Base-by-base conservation (phyloP, 1,140 invertebrate genomes). In the Trachymyrmex septentrionalis region DNA sequence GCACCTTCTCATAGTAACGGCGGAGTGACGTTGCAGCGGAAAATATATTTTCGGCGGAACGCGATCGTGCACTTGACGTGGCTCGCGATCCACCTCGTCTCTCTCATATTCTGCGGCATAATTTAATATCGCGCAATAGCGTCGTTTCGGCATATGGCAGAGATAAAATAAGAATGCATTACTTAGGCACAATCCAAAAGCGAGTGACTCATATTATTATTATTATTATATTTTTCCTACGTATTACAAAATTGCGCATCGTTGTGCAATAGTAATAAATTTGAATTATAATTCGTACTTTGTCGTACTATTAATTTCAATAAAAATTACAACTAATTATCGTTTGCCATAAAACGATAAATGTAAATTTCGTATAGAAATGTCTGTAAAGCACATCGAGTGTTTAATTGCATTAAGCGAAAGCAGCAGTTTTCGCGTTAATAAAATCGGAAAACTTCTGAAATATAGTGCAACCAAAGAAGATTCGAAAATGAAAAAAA, bases 31-130 rank as follows among this genome's bases (percentile, higher is more conserved):
- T 80, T 77, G 85, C 90, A 86, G 87, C 75, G 80, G 81, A 89
- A 87, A 86, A 91, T 89, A 87, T 91, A 87, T 91, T 91, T 91
- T 88, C 86, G 84, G 63, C 57, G 71, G 81, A 59, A 86, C 50
- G 77, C 85, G 71, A 86, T 89, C 84, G 59, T 85, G 90, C 90
- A 82, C 87, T 82, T 82, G 80, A 82, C 53, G 53, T 73, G 38
- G 38, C 53, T 59, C 50, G 67, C 53, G 69, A 82, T 72, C 21
- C 53, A 57, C 72, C 4, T 72, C 34, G 48, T 71, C 38, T 86
- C 38, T 86, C 61, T 57, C 72, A 12, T 27, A 78, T 81, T 84
- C 63, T 72, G 27, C 59, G 64, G 64, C 76, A 44, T 86, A 78
- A 90, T 90, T 89, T 86, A 89, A 89, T 90, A 87, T 82, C 64